A percentile compares a stretch with the other conserved stretches of the same genome.
Conservation (phyloP, 2,888 invertebrate genomes). For the Diplolepis rosae region DNA sequence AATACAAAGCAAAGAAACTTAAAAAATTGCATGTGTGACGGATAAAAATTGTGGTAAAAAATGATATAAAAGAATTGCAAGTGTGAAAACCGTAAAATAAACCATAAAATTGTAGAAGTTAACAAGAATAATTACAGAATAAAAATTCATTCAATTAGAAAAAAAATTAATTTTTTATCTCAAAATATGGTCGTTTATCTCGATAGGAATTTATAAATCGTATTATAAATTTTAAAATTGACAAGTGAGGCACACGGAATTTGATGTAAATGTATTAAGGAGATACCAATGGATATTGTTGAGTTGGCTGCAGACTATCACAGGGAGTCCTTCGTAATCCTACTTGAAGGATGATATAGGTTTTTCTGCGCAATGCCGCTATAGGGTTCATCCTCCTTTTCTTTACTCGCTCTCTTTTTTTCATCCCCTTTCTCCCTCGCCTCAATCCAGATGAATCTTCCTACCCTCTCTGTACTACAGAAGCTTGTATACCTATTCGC, state of each 20-base stretch:
- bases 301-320: constrained; percentile 27
- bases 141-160: too few species aligned
- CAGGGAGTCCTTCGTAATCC: constrained; percentile 29
- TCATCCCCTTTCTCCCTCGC: constrained; percentile 12
- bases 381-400: constrained; percentile 23
- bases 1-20: too few species aligned
- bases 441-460: constrained; percentile 14
- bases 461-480: not conserved
- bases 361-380: constrained; percentile 45
- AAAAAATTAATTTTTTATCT: too few species aligned
- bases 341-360: constrained; percentile 40
- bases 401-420: constrained; percentile 1
- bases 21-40: too few species aligned
- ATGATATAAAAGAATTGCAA: too few species aligned
- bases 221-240: constrained; percentile 4
- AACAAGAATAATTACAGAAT: too few species aligned
- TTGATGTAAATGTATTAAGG: constrained; percentile 23
- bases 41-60: too few species aligned
- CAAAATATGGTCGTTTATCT: too few species aligned
- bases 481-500: constrained; percentile 40
- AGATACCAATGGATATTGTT: constrained; percentile 3
- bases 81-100: too few species aligned
- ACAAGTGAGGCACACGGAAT: not conserved
- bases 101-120: too few species aligned
- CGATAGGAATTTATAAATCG: not conserved